A percentile compares a stretch with the other conserved stretches of the same genome.
Conservation (phyloP, 2,113 vertebrate genomes). For the Oncorhynchus gorbuscha region DNA sequence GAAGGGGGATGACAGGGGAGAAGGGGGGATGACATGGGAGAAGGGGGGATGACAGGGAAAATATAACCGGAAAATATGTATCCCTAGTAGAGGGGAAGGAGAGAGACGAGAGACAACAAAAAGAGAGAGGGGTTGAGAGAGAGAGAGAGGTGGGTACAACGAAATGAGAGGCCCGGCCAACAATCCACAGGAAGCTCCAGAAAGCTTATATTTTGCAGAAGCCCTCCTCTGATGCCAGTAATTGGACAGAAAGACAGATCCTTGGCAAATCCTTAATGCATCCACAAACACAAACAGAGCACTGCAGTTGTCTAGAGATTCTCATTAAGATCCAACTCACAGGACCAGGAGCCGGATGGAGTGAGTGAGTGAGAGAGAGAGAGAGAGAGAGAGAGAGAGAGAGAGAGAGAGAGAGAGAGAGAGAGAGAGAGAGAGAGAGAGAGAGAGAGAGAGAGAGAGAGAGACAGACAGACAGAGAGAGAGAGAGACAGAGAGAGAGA, state of each 20-base stretch:
- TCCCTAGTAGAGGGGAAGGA: not conserved
- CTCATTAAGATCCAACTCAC: conserved; percentile 32
- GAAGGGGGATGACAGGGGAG: too few species aligned
- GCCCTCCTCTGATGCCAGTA: not conserved
- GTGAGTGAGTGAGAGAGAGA: not conserved
- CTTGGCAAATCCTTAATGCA: conserved; percentile 3
- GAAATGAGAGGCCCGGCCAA: too few species aligned
- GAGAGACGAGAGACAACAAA: not conserved
- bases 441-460: too few species aligned
- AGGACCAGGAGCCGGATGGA: conserved; percentile 5
- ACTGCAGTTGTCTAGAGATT: conserved; percentile 28
- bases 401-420: not conserved
- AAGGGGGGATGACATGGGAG: too few species aligned
- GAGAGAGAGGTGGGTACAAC: not conserved
- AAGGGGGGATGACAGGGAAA: too few species aligned
- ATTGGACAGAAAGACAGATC: not conserved
- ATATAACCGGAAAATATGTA: too few species aligned
- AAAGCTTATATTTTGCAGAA: not conserved
- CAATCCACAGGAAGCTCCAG: too few species aligned
- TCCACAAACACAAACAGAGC: conserved; percentile 28
- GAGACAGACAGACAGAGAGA: too few species aligned
- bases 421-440: not conserved
- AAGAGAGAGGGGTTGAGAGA: not conserved
- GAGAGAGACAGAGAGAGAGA: too few species aligned
- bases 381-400: too few species aligned